Evolutionary conservation across 2,113 vertebrate genomes (phyloP).

Genomic region (Mellivora capensis): DNA sequence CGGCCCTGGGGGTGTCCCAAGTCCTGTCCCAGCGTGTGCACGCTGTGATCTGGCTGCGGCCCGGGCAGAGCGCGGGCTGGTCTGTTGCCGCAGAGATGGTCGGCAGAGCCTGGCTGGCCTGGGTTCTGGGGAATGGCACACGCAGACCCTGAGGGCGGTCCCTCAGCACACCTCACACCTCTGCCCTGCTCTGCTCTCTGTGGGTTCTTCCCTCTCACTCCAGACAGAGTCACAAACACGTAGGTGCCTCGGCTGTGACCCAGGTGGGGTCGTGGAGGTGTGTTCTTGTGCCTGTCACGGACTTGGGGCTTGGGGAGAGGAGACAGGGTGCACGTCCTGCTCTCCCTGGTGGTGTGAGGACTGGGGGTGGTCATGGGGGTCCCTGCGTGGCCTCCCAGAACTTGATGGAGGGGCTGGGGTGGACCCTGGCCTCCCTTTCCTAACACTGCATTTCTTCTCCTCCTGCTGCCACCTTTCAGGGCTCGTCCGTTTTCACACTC

Average conservation of each 20-base stretch:
- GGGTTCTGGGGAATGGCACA: not conserved
- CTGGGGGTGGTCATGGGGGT: too few relatives aligned
- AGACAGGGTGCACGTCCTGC: not conserved
- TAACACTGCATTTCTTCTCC: slow-evolving; percentile 71
- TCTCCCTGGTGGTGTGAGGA: not conserved
- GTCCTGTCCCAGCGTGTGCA: fast-evolving
- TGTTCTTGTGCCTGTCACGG: not conserved
- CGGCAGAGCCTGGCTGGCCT: not conserved
- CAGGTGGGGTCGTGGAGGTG: not conserved
- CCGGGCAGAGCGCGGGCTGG: not conserved
- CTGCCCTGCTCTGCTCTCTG: not conserved
- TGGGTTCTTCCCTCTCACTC: not conserved
- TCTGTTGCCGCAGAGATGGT: not conserved
- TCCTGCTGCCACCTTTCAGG: slow-evolving; percentile 86
- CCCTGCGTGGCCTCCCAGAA: not conserved
- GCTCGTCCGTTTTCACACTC: slow-evolving; percentile 96
- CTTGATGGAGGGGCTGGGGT: too few relatives aligned
- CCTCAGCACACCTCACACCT: not conserved
- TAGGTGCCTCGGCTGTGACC: not conserved
- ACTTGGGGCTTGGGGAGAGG: not conserved
- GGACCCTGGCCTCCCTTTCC: not conserved
- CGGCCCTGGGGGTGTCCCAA: not conserved
- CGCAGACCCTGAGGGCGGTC: not conserved
- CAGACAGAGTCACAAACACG: fast-evolving
- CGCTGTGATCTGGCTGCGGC: not conserved